phyloP scores from a whole-genome alignment of 35 echinoderm and acorn worm genomes.

The Apostichopus japonicus region DNA sequence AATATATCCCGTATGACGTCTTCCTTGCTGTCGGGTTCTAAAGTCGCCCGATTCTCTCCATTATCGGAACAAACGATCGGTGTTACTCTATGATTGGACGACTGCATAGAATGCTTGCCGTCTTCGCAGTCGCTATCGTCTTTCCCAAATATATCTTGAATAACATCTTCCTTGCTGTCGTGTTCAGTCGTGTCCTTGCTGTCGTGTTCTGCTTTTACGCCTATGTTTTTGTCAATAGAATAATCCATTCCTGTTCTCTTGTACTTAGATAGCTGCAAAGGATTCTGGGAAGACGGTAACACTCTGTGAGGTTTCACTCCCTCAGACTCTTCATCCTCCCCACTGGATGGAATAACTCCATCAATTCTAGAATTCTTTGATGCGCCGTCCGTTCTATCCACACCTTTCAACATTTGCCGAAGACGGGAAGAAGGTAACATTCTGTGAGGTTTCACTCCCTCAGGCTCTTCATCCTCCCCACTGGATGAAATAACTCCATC shows the following conservation, averaged over 20 bases:
- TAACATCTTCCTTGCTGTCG: neutral
- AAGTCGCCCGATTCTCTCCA: neutral
- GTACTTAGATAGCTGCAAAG: too few relatives aligned
- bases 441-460: neutral
- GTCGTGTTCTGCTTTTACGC: neutral
- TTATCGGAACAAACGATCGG: neutral
- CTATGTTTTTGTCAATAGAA: too few relatives aligned
- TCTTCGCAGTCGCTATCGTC: neutral
- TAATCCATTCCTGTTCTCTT: too few relatives aligned
- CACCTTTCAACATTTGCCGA: neutral
- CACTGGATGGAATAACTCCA: neutral
- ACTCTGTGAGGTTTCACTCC: neutral
- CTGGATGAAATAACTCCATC: neutral
- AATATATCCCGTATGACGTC: conserved; percentile 28
- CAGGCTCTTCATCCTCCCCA: neutral
- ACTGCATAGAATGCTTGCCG: neutral
- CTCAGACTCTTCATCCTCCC: neutral
- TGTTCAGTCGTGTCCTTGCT: neutral
- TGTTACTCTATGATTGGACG: neutral
- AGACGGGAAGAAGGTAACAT: too few relatives aligned
- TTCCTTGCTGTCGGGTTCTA: neutral
- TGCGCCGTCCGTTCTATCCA: neutral
- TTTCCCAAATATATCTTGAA: neutral
- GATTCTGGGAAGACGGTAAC: too few relatives aligned
- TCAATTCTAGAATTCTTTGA: too few relatives aligned